A percentile compares a stretch with the other conserved stretches of the same genome.
Evolutionary conservation across 1,140 invertebrate species (phyloP).

Genomic region (Scaptomyza graminum): DNA sequence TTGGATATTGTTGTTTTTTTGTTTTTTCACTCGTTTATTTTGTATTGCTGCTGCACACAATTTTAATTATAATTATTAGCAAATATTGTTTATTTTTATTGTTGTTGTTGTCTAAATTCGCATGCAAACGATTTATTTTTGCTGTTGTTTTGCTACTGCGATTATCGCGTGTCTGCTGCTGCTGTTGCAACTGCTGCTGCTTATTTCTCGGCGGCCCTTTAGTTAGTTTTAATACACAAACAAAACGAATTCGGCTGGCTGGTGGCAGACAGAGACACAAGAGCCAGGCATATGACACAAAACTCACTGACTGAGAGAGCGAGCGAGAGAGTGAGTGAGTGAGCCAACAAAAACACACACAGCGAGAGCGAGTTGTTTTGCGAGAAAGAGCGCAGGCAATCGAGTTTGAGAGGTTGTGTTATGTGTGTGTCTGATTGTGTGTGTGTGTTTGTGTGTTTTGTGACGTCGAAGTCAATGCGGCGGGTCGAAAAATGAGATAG

Average conservation of each 20-base stretch:
- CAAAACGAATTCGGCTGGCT: conserved; percentile 43
- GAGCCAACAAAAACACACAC: conserved; percentile 22
- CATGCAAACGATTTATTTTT: conserved; percentile 33
- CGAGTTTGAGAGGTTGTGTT: conserved; percentile 33
- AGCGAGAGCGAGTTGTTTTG: conserved; percentile 38
- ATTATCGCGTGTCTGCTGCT: conserved; percentile 43
- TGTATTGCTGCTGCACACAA: conserved; percentile 12
- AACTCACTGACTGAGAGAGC: neutral
- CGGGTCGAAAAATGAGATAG: conserved; percentile 10
- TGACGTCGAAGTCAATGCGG: conserved; percentile 46
- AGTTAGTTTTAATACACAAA: conserved; percentile 49
- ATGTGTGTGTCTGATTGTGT: conserved; percentile 5
- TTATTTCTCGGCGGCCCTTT: conserved; percentile 41
- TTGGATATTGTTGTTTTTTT: conserved; percentile 6
- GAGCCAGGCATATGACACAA: conserved; percentile 1
- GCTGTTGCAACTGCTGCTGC: conserved; percentile 20
- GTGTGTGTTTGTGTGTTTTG: conserved; percentile 13
- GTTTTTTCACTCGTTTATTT: neutral
- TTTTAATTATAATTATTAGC: conserved; percentile 19
- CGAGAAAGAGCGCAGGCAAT: conserved; percentile 19
- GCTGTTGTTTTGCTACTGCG: conserved; percentile 41
- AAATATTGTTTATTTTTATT: conserved; percentile 27
- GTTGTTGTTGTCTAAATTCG: conserved; percentile 27
- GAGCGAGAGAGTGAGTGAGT: conserved; percentile 11
- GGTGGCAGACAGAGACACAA: conserved; percentile 36